Evolutionary conservation across 2,888 invertebrate genomes (phyloP).

Genomic region (Clitarchus hookeri): DNA sequence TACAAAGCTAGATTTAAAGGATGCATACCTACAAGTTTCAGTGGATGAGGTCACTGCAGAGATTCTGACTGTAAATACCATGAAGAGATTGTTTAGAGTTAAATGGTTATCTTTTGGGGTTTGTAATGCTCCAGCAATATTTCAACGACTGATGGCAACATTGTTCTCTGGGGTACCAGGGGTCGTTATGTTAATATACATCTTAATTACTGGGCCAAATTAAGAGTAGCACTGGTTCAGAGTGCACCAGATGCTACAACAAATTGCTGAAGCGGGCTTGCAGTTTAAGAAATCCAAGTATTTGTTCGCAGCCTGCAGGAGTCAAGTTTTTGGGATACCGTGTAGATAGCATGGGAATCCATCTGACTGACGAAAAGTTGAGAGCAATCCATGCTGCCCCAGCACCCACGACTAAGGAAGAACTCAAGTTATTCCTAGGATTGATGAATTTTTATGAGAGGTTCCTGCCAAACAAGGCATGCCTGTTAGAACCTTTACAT

Average conservation of each 20-base stretch:
- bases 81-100: not conserved
- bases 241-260: not conserved
- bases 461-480: too few species aligned
- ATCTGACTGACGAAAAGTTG: not conserved
- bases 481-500: not conserved
- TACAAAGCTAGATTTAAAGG: not conserved
- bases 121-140: not conserved
- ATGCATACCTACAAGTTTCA: not conserved
- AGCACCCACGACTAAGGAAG: not conserved
- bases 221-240: not conserved
- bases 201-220: not conserved
- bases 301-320: not conserved
- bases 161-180: not conserved
- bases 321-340: not conserved
- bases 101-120: not conserved
- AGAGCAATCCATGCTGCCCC: not conserved
- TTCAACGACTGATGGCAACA: not conserved
- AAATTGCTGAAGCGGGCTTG: not conserved
- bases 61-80: not conserved
- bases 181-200: not conserved
- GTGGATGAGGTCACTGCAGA: not conserved
- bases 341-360: not conserved
- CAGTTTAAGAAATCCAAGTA: not conserved
- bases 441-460: too few species aligned
- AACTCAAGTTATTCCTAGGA: not conserved